Evolutionary conservation across 2,113 vertebrate genomes (phyloP).

Genomic region (Chionodraco myersi): DNA sequence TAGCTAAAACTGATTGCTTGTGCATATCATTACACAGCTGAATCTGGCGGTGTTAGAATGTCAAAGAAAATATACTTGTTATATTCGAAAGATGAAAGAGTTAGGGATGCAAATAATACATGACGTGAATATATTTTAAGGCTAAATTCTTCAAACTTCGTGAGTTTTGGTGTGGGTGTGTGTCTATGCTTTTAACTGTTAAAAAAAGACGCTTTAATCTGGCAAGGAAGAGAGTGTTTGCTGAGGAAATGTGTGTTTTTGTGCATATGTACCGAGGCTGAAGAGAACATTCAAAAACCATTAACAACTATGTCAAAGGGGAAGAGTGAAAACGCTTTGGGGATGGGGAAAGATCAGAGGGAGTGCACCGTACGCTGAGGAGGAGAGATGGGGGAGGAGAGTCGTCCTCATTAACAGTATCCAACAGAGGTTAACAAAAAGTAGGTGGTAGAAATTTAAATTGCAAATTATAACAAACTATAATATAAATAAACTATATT

Average conservation of each 20-base stretch:
- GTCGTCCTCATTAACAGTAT: slow-evolving; percentile 12
- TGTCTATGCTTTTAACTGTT: slow-evolving; percentile 2
- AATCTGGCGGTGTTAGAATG: background rate
- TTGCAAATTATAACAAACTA: background rate
- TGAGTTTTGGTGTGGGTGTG: background rate
- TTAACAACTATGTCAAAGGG: slow-evolving; percentile 50
- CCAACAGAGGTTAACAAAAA: background rate
- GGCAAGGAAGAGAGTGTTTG: slow-evolving; percentile 26
- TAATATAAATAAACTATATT: background rate
- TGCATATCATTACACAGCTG: background rate
- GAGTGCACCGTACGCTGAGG: slow-evolving; percentile 57
- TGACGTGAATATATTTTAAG: background rate
- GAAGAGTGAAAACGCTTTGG: slow-evolving; percentile 40
- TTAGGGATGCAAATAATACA: slow-evolving; percentile 10
- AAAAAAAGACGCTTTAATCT: slow-evolving; percentile 19
- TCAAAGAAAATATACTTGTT: slow-evolving; percentile 3
- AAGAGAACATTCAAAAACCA: slow-evolving; percentile 55
- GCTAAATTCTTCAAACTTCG: slow-evolving; percentile 6
- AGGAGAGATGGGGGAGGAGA: slow-evolving; percentile 68
- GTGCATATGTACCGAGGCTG: slow-evolving; percentile 27
- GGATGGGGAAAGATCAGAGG: slow-evolving; percentile 33
- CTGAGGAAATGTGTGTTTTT: slow-evolving; percentile 27
- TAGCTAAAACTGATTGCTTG: background rate
- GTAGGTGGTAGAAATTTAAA: background rate
- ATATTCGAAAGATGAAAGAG: background rate